Conservation (phyloP, 2,797 vertebrate genomes). For the Austrolebias charrua region DNA sequence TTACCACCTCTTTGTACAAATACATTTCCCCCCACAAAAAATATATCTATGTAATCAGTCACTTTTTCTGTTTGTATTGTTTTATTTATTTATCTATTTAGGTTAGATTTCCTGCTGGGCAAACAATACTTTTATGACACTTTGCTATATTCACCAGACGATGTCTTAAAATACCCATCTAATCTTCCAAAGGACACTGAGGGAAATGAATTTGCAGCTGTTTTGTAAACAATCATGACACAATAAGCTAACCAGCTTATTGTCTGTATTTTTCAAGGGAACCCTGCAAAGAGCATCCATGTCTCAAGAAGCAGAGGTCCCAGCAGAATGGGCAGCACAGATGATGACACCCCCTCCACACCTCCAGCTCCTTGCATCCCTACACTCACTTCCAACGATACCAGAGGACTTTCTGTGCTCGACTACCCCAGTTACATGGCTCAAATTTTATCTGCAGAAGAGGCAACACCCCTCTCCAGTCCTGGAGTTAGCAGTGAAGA, state of each 20-base stretch:
- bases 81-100: too few species aligned
- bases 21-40: too few species aligned
- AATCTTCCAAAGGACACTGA: too few species aligned
- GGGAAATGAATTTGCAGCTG: too few species aligned
- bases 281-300: conserved; percentile 35
- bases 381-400: conserved; percentile 32
- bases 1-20: too few species aligned
- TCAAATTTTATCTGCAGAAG: conserved; percentile 66
- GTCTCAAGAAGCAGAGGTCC: conserved; percentile 54
- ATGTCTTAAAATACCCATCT: too few species aligned
- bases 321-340: conserved; percentile 74
- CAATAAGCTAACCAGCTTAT: neutral
- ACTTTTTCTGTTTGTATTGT: too few species aligned
- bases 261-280: conserved; percentile 48
- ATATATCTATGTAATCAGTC: too few species aligned
- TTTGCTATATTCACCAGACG: too few species aligned
- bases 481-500: conserved; percentile 67
- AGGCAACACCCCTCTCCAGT: conserved; percentile 65
- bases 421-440: conserved; percentile 87
- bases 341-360: conserved; percentile 67
- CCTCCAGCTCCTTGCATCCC: conserved; percentile 28
- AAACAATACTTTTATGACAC: too few species aligned
- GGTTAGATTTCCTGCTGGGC: too few species aligned
- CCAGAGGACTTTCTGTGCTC: conserved; percentile 70
- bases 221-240: too few species aligned